A percentile compares a stretch with the other conserved stretches of the same genome.
Evolutionary conservation across 2,888 invertebrate species (phyloP).

Genomic region (Enchytraeus crypticus): DNA sequence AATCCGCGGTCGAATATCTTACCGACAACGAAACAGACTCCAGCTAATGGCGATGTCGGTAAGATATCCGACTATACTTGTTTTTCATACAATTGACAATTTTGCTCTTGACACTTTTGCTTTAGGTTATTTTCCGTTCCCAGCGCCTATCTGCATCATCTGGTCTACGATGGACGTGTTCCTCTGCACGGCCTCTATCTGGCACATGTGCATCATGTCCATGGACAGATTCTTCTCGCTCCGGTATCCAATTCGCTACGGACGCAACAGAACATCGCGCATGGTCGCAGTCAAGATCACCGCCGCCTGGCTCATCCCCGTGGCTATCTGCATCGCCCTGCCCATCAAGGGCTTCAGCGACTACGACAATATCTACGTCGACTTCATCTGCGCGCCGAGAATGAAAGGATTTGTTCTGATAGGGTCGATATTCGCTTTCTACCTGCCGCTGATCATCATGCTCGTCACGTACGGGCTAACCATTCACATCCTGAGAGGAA

Average conservation of each 20-base stretch:
- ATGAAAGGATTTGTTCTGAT: conserved; percentile 56
- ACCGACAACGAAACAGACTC: no score
- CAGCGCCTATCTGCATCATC: conserved; percentile 66
- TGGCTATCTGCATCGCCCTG: conserved; percentile 51
- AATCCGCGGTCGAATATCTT: no score
- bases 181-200: conserved; percentile 54
- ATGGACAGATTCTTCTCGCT: conserved; percentile 71
- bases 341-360: conserved; percentile 40
- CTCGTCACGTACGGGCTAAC: conserved; percentile 84
- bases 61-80: no score
- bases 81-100: no score
- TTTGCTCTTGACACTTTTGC: no score
- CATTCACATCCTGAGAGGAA: conserved; percentile 73
- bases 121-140: conserved; percentile 80
- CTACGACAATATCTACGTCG: conserved; percentile 33
- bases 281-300: conserved; percentile 66
- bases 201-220: conserved; percentile 56
- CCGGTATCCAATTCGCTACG: conserved; percentile 73
- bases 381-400: conserved; percentile 35
- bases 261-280: conserved; percentile 45
- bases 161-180: conserved; percentile 56
- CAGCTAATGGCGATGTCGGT: no score
- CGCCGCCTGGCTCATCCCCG: conserved; percentile 83
- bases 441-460: conserved; percentile 90
- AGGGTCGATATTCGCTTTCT: conserved; percentile 89